Base-by-base conservation (phyloP, 1,140 invertebrate species). In the Ephestia elutella region DNA sequence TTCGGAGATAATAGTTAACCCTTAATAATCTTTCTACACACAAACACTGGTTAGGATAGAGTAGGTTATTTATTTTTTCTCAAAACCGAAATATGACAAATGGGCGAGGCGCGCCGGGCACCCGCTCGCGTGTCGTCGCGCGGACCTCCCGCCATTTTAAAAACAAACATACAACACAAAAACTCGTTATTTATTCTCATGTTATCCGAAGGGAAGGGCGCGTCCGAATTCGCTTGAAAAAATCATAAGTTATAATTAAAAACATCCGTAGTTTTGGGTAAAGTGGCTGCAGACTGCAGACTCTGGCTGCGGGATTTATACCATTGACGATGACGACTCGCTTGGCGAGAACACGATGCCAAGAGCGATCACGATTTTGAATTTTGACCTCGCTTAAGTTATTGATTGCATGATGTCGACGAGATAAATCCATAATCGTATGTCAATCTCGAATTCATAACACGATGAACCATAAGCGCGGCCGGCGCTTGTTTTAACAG, bases 111-210 rank as follows among this genome's bases (percentile, higher is more conserved):
- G 75, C 75, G 75, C 71, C 76, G 71, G 70, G 73, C 72, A 68
- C 70, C 73, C 78, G 79, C 83, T 88, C 83, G 86, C 86, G 86
- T 86, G 86, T 88, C 83, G 83, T 86, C 83, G 79, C 85, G 75
- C 75, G 68, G 83, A 86, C 86, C 86, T 88, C 86, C 86, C 86
- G 86, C 86, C 85, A 88, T 86, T 88, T 86, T 86, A 82, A 88
- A 87, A 88, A 88, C 85, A 88, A 88, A 88, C 83, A 87, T 75
- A 81, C 75, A 70, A 71, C 81, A 86, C 78, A 88, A 84, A 88
- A 88, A 86, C 85, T 81, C 71, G 83, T 88, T 88, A 86, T 87
- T 87, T 87, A 87, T 85, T 84, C 75, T 81, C 73, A 66, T 83
- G 79, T 84, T 85, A 81, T 85, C 77, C 73, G 75, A 75, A 72